Percentiles rank a stretch among this genome's conserved stretches.
These are phyloP conservation scores for Andrena haemorrhoa DNA, from an alignment of 2,888 invertebrate genomes.

Conservation along the genomic window DNA sequence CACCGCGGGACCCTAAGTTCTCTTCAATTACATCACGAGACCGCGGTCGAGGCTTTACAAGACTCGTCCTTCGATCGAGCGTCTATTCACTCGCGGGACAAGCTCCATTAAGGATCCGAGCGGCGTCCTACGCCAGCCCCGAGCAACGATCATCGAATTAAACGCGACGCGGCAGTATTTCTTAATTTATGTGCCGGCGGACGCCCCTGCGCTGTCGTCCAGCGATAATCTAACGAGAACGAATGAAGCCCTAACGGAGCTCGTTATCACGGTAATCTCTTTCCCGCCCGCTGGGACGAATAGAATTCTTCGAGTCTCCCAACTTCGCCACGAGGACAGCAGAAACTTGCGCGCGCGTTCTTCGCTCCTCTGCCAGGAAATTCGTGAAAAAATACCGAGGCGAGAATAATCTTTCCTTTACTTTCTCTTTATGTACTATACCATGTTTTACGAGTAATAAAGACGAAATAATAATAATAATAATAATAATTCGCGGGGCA, in stretches of 20 bases:
- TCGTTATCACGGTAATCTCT: constrained; percentile 28
- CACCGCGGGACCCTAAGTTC: too few species aligned
- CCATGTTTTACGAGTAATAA: too few species aligned
- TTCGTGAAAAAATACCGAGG: background rate
- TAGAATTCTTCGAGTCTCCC: background rate
- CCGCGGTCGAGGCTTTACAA: too few species aligned
- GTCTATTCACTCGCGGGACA: background rate
- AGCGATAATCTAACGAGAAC: constrained; percentile 26
- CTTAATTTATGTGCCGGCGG: constrained; percentile 19
- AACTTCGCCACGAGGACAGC: background rate
- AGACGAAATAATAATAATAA: too few species aligned
- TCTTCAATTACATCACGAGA: too few species aligned
- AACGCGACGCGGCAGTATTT: background rate
- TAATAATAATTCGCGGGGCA: background rate
- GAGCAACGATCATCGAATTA: constrained; percentile 7
- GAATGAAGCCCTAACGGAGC: constrained; percentile 19
- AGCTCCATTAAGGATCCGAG: background rate
- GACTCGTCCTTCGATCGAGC: background rate
- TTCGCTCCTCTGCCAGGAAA: too few species aligned
- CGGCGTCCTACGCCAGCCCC: background rate
- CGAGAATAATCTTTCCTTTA: too few species aligned
- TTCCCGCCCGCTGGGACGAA: constrained; percentile 11
- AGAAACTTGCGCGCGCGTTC: too few species aligned
- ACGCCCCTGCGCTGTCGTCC: background rate
- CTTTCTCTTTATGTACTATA: too few species aligned